Base-by-base conservation (phyloP, 2,113 vertebrate species). In the Marcusenius ussheri region DNA sequence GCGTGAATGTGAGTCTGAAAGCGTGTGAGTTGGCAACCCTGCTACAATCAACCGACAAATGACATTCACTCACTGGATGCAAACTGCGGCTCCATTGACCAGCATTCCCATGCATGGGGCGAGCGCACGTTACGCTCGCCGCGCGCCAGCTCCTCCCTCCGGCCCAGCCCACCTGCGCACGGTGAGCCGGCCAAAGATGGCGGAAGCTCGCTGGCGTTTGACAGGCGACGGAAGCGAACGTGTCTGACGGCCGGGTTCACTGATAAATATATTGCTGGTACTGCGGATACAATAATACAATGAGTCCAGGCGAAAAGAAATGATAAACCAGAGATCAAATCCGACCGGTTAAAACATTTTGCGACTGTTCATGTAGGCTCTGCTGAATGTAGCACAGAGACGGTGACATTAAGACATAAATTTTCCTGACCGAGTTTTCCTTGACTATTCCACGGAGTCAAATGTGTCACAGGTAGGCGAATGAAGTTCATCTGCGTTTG, bases 111-210 rank as follows among this genome's bases (percentile, higher is more conserved):
- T 3, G 42, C 21, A 11, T 46, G 35, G 15, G 10, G 42, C 35
- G 1, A 24, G 42, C 42, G 5, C 80, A 9, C 39, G 21, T 83
- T 21, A 45, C 19, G 42, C 24, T 42, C 1, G 35, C 39, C 80
- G 39, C 0, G 27, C 46, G 80, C 50, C 35, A 51, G 70, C 90
- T 53, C 91, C 91, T 90, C 90, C 89, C 27, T 42, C 80, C 8
- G 58, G 83, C 90, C 87, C 83, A 90, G 92, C 92, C 92, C 92
- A 93, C 92, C 93, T 94, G 93, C 70, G 17, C 58, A 85, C 62
- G 84, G 90, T 88, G 83, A 90, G 90, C 88, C 90, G 58, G 88
- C 8, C 87, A 83, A 96, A 95, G 92, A 96, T 96, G 95, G 96
- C 95, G 93, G 91, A 91, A 84, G 90, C 56, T 89, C 56, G 90